Evolutionary conservation across 2,797 vertebrate species (phyloP).

Genomic region (Tenualosa thibaudeaui): DNA sequence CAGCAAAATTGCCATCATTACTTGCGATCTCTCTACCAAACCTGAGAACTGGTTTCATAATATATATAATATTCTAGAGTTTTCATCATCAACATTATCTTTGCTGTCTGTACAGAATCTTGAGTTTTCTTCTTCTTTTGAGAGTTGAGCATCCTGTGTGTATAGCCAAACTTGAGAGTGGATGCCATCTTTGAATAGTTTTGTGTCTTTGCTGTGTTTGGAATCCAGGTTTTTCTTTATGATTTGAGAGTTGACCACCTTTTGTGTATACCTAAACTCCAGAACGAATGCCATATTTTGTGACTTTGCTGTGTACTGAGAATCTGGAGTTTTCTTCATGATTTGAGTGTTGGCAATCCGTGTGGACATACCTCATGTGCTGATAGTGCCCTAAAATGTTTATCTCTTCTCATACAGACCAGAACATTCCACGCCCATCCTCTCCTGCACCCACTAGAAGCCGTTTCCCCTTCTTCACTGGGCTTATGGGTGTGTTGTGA

Average conservation of each 20-base stretch:
- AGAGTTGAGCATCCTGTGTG: too few species aligned
- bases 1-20: background rate
- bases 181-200: background rate
- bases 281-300: background rate
- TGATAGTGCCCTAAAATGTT: background rate
- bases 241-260: too few species aligned
- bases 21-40: too few species aligned
- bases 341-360: background rate
- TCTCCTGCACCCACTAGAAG: background rate
- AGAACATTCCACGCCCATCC: background rate
- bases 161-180: background rate
- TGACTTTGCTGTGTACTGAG: background rate
- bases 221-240: too few species aligned
- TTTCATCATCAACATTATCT: too few species aligned
- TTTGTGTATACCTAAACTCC: background rate
- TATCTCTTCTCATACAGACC: background rate
- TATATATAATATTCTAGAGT: too few species aligned
- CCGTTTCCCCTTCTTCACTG: background rate
- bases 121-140: too few species aligned
- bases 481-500: background rate
- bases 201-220: background rate
- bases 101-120: too few species aligned
- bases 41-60: background rate
- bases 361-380: background rate
- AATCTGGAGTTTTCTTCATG: background rate